Percentiles rank a stretch among this genome's conserved stretches.
These are phyloP conservation scores for Euclidia mi DNA, from an alignment of 2,888 invertebrate species.

Conservation along the genomic window DNA sequence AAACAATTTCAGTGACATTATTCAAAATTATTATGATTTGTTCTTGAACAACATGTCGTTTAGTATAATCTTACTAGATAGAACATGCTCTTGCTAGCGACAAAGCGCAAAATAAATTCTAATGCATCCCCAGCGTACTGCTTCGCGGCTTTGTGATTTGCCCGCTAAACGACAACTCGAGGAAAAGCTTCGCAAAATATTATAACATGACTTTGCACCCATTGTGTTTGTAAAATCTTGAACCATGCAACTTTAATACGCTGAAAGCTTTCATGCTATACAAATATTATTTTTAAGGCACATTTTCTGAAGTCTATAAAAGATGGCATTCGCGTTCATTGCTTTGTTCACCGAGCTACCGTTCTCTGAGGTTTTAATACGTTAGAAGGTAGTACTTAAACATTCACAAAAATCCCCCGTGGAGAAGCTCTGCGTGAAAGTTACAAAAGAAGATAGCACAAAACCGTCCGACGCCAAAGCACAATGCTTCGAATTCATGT, in stretches of 20 bases:
- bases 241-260: slow-evolving; percentile 41
- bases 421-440: slow-evolving; percentile 16
- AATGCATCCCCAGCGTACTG: slow-evolving; percentile 61
- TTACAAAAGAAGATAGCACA: slow-evolving; percentile 18
- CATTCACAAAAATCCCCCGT: slow-evolving; percentile 33
- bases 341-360: slow-evolving; percentile 37
- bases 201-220: slow-evolving; percentile 39
- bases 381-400: slow-evolving; percentile 26
- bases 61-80: slow-evolving; percentile 41
- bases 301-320: slow-evolving; percentile 26
- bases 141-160: slow-evolving; percentile 44
- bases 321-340: too few relatives aligned
- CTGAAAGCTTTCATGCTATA: slow-evolving; percentile 37
- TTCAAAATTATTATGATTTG: slow-evolving; percentile 52
- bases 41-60: slow-evolving; percentile 47
- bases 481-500: neutral
- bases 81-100: slow-evolving; percentile 26
- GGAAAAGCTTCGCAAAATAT: slow-evolving; percentile 35
- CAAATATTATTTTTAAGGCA: slow-evolving; percentile 39
- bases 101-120: slow-evolving; percentile 54
- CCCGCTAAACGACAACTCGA: slow-evolving; percentile 17
- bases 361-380: slow-evolving; percentile 30
- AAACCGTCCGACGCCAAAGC: slow-evolving; percentile 2
- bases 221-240: slow-evolving; percentile 46
- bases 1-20: slow-evolving; percentile 40